Percentiles rank a stretch among this genome's conserved stretches.
These are phyloP conservation scores for Microchrysa polita DNA, from an alignment of 2,888 invertebrate species.

Conservation along the genomic window DNA sequence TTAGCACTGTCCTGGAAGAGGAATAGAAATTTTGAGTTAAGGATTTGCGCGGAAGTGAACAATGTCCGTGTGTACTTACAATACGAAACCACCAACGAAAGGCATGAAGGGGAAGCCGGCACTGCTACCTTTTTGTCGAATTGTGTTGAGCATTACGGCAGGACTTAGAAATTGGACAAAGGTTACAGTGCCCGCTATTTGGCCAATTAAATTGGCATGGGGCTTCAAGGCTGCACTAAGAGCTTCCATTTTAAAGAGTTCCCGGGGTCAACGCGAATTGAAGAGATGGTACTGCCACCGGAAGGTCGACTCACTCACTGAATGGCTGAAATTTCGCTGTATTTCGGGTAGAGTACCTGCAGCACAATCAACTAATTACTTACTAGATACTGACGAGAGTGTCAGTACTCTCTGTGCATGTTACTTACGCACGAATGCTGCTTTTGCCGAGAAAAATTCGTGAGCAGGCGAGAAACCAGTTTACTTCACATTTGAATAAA, in stretches of 20 bases:
- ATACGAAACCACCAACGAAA: constrained; percentile 78
- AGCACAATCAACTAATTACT: too few relatives aligned
- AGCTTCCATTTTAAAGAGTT: constrained; percentile 25
- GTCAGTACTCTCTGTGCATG: too few relatives aligned
- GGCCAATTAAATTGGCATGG: constrained; percentile 15
- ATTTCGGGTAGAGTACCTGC: too few relatives aligned
- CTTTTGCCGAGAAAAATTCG: too few relatives aligned
- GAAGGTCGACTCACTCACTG: too few relatives aligned
- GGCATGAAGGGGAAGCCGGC: constrained; percentile 74
- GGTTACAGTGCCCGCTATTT: constrained; percentile 75
- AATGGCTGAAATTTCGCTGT: too few relatives aligned
- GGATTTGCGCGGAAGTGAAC: neutral
- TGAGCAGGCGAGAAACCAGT: too few relatives aligned
- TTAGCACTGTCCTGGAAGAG: constrained; percentile 72
- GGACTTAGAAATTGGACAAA: constrained; percentile 86
- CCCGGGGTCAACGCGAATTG: too few relatives aligned
- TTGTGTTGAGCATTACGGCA: constrained; percentile 76
- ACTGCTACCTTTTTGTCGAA: constrained; percentile 74
- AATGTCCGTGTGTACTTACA: constrained; percentile 71
- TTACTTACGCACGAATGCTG: too few relatives aligned
- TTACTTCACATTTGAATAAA: too few relatives aligned
- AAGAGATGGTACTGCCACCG: too few relatives aligned
- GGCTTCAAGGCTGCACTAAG: constrained; percentile 9
- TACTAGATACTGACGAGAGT: too few relatives aligned
- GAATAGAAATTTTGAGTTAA: constrained; percentile 20